Evolutionary conservation across 2,797 vertebrate genomes (phyloP), one percentile per base, ranked within the genome.

Genomic region (Perodicticus potto): DNA sequence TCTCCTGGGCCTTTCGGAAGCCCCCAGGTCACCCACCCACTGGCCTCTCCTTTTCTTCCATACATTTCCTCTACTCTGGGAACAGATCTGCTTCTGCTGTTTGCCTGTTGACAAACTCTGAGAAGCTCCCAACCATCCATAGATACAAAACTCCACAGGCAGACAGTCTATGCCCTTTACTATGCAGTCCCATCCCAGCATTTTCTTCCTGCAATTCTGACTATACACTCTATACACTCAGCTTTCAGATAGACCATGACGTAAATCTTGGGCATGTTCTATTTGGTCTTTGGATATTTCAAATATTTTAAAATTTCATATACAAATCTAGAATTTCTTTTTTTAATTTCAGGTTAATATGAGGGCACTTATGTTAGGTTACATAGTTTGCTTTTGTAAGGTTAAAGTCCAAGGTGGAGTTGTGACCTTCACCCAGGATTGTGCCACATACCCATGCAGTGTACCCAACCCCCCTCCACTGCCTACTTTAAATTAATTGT

Each of bases 151-250:
- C 27, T n/a, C 49, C 29, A 0, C 0, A 22, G 9, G 49, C 40
- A 78, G 40, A 34, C 67, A 49, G 8, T 6, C 45, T 19, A 25
- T 11, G 7, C 2, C 19, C 57, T 61, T 76, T 10, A 8, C 9
- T 53, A 45, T 0, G 4, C 34, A 40, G 20, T 57, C 9, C 20
- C 40, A 13, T 17, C 34, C 6, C 2, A 0, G 29, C 2, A 37
- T 9, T 9, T 3, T 16, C 53, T 34, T 34, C 7, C 34, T 59
- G 27, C 2, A 8, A 0, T 16, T 65, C 49, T 20, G 10, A 2
- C 40, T 12, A 1, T 0, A 0, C 4, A 0, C 10, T 53, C 40
- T 12, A 1, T 0, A 0, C 4, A 0, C 10, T 53, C 16, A 23
- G 43, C 34, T 61, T 27, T 49, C 9, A 2, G 11, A 7, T 7